phyloP scores from a whole-genome alignment of 2,113 vertebrate species.

The Catagonus wagneri region DNA sequence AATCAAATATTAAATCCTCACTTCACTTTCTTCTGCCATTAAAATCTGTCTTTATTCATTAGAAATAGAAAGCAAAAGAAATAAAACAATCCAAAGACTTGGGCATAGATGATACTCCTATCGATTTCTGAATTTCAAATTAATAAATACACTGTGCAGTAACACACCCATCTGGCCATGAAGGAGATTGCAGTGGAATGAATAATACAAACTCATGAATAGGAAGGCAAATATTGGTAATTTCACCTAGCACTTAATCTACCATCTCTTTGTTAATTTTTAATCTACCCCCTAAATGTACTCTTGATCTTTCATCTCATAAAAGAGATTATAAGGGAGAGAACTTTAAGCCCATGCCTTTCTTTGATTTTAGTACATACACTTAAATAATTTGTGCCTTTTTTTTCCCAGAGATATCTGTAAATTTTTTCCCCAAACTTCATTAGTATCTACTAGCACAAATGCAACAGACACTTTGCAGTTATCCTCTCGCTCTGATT shows the following conservation, averaged over 20 bases:
- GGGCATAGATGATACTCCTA: background rate
- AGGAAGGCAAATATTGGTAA: background rate
- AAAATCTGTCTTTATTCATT: background rate
- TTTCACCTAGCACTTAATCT: background rate
- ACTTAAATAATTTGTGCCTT: background rate
- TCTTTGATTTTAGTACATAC: background rate
- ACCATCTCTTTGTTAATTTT: background rate
- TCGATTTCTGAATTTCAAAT: constrained; percentile 30
- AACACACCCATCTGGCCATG: constrained; percentile 25
- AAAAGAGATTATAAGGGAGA: background rate
- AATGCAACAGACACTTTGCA: background rate
- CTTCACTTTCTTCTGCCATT: background rate
- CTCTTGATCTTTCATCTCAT: background rate
- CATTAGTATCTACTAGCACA: background rate
- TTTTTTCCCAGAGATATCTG: background rate
- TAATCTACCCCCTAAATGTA: background rate
- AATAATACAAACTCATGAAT: background rate
- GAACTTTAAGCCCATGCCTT: background rate
- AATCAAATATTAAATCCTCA: background rate
- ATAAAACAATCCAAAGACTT: background rate
- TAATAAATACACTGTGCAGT: background rate
- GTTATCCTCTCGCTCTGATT: background rate
- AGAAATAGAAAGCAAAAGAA: background rate
- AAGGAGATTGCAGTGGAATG: background rate
- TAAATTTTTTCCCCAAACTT: background rate